Conservation (phyloP, 2,797 vertebrate species). For the Lycodopsis pacificus region DNA sequence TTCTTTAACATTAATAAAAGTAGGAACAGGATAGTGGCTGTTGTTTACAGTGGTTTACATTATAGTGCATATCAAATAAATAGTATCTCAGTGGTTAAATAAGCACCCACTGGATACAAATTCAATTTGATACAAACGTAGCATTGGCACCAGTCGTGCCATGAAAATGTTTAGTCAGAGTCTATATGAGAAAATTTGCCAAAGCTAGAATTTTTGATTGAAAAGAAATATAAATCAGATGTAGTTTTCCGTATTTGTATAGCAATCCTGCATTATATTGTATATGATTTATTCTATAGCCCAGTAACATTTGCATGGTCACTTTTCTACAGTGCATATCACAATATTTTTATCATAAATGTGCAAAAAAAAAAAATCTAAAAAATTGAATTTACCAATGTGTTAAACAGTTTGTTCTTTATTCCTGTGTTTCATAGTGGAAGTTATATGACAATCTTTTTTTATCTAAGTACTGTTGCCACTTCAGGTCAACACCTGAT, state of each 20-base stretch:
- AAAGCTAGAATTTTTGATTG: conserved; percentile 71
- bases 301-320: conserved; percentile 89
- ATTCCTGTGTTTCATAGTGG: conserved; percentile 47
- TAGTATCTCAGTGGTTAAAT: conserved; percentile 40
- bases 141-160: conserved; percentile 9
- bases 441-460: conserved; percentile 83
- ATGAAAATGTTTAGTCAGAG: conserved; percentile 31
- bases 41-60: conserved; percentile 42
- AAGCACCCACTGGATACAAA: conserved; percentile 51
- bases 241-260: conserved; percentile 68
- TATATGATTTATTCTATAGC: conserved; percentile 65
- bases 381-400: conserved; percentile 18
- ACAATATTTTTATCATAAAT: conserved; percentile 85
- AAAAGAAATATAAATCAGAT: conserved; percentile 24
- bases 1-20: neutral
- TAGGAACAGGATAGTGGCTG: conserved; percentile 12
- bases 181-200: conserved; percentile 60
- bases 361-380: conserved; percentile 52
- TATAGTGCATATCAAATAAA: conserved; percentile 40
- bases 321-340: conserved; percentile 85
- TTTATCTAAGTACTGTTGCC: conserved; percentile 53
- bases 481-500: conserved; percentile 6
- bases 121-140: conserved; percentile 42
- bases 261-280: conserved; percentile 71
- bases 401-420: conserved; percentile 45